Percentiles rank a stretch among this genome's conserved stretches.
Conservation (phyloP, 2,113 vertebrate genomes). For the Vulpes ferrilata region DNA sequence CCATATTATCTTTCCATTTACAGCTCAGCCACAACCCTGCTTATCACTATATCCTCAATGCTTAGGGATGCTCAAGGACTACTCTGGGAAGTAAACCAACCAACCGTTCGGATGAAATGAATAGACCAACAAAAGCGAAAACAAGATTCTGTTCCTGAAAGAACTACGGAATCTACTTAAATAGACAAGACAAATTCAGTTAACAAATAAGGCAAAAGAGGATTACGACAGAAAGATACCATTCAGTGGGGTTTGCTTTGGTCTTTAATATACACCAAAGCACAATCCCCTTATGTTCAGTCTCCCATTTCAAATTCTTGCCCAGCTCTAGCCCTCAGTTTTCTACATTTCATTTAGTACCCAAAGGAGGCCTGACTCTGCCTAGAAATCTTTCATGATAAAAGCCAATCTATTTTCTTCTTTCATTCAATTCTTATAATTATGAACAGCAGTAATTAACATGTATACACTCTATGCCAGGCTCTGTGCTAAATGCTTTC, state of each 20-base stretch:
- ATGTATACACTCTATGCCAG: not conserved
- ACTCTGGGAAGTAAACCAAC: not conserved
- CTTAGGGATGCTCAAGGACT: not conserved
- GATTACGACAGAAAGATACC: not conserved
- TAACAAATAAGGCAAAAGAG: not conserved
- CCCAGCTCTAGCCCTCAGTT: not conserved
- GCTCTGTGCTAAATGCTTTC: not conserved
- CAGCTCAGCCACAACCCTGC: fast-evolving
- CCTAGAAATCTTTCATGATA: not conserved
- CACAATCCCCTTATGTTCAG: not conserved
- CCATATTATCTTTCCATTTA: not conserved
- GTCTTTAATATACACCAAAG: not conserved
- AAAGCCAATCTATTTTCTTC: not conserved
- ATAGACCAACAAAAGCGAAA: not conserved
- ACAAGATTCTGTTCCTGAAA: not conserved
- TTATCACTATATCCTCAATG: not conserved
- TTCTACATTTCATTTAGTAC: not conserved
- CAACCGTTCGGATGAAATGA: not conserved
- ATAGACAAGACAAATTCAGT: not conserved
- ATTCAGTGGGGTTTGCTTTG: not conserved
- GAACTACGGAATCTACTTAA: not conserved
- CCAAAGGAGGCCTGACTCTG: not conserved
- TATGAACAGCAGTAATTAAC: not conserved
- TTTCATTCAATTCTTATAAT: not conserved
- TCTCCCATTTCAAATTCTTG: not conserved